A percentile compares a stretch with the other conserved stretches of the same genome.
Conservation (phyloP, 2,888 invertebrate species). For the Epinotia bilunana region DNA sequence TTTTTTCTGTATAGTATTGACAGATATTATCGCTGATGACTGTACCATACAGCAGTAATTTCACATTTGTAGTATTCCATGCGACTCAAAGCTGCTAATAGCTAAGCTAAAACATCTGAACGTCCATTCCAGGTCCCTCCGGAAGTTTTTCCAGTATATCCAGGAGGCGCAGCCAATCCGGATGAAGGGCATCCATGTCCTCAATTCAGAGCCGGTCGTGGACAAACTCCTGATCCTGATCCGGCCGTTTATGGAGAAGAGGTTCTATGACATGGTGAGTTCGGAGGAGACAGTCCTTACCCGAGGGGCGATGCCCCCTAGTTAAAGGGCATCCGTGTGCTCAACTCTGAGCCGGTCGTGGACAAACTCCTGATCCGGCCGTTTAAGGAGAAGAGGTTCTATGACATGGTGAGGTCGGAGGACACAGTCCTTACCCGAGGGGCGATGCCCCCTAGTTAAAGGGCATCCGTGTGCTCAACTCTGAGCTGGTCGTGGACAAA, state of each 20-base stretch:
- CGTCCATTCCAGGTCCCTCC: constrained; percentile 75
- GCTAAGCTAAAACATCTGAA: not conserved
- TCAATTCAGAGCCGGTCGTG: constrained; percentile 85
- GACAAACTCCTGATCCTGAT: constrained; percentile 85
- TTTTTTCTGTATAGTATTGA: too few species aligned
- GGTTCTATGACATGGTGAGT: constrained; percentile 81
- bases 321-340: constrained; percentile 85
- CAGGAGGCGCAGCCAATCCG: constrained; percentile 88
- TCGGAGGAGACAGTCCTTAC: too few species aligned
- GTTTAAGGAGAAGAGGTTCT: constrained; percentile 85
- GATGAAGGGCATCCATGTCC: constrained; percentile 86
- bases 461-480: constrained; percentile 87
- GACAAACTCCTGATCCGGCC: constrained; percentile 85
- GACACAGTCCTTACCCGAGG: too few species aligned
- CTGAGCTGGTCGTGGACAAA: constrained; percentile 84
- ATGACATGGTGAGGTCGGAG: constrained; percentile 73
- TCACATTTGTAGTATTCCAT: too few species aligned
- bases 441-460: constrained; percentile 53
- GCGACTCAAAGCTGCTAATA: too few species aligned
- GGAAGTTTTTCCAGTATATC: constrained; percentile 87
- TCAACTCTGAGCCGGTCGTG: constrained; percentile 85
- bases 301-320: too few species aligned
- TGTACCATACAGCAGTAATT: too few species aligned
- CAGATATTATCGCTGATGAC: too few species aligned
- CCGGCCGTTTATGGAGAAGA: constrained; percentile 85